Conservation (phyloP, 2,113 vertebrate genomes). For the Promerops cafer region DNA sequence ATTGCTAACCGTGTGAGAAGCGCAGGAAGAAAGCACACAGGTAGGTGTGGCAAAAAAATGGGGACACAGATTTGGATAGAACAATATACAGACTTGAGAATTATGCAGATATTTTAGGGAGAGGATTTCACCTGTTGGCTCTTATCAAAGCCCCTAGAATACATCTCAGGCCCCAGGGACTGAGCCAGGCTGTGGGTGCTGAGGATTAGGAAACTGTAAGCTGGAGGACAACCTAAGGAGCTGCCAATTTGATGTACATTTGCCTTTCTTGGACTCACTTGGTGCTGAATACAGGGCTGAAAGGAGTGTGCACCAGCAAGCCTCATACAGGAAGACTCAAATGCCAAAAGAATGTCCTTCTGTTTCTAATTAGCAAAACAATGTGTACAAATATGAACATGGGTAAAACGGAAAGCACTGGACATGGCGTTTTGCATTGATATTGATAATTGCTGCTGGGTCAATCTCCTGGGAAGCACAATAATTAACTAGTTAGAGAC, state of each 20-base stretch:
- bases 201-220: not conserved
- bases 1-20: not conserved
- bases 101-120: rapidly evolving
- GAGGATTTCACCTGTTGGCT: not conserved
- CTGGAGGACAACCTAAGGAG: not conserved
- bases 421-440: not conserved
- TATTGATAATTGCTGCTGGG: not conserved
- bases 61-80: not conserved
- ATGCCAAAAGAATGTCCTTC: not conserved
- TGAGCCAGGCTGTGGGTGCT: not conserved
- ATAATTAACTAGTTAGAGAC: not conserved
- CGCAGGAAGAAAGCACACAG: not conserved
- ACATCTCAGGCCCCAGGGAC: not conserved
- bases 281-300: not conserved
- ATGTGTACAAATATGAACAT: not conserved
- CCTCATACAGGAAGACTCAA: not conserved
- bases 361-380: not conserved
- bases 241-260: not conserved
- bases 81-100: not conserved
- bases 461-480: not conserved
- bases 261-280: not conserved
- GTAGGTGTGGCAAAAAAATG: rapidly evolving
- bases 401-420: not conserved
- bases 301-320: not conserved
- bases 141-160: not conserved